Evolutionary conservation across 2,113 vertebrate genomes (phyloP).

Genomic region (Aptenodytes patagonicus): DNA sequence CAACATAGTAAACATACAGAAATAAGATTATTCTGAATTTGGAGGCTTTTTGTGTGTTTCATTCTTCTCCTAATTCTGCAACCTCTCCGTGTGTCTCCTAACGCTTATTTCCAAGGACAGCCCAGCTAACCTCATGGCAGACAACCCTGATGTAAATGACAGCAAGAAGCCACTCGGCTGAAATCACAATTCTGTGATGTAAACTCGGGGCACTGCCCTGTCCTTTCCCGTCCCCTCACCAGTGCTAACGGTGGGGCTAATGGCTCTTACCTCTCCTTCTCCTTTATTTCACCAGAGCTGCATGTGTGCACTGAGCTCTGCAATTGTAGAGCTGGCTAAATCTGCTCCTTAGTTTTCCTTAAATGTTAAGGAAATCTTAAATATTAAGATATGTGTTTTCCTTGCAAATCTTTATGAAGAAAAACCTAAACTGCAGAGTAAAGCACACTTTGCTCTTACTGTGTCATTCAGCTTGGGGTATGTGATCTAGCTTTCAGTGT

Average conservation of each 20-base stretch:
- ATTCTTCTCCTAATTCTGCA: not conserved
- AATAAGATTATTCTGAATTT: not conserved
- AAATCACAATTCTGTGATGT: not conserved
- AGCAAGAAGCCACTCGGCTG: rapidly evolving
- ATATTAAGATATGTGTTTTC: not conserved
- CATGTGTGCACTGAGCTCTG: not conserved
- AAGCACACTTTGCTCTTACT: not conserved
- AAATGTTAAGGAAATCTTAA: not conserved
- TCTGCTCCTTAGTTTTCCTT: not conserved
- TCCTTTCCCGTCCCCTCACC: not conserved
- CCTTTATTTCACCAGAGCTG: not conserved
- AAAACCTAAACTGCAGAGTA: not conserved
- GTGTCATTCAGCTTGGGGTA: not conserved
- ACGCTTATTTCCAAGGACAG: not conserved
- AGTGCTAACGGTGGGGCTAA: not conserved
- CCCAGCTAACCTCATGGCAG: not conserved
- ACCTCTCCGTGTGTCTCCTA: not conserved
- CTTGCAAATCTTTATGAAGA: not conserved
- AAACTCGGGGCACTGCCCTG: not conserved
- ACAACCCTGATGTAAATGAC: not conserved
- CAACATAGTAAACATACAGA: not conserved
- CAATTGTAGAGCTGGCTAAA: not conserved
- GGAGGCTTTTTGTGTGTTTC: not conserved
- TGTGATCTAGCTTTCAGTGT: not conserved
- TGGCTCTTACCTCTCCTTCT: not conserved